Percentiles rank a stretch among this genome's conserved stretches.
These are phyloP conservation scores for Camelus dromedarius DNA, from an alignment of 2,113 vertebrate genomes.

Conservation along the genomic window DNA sequence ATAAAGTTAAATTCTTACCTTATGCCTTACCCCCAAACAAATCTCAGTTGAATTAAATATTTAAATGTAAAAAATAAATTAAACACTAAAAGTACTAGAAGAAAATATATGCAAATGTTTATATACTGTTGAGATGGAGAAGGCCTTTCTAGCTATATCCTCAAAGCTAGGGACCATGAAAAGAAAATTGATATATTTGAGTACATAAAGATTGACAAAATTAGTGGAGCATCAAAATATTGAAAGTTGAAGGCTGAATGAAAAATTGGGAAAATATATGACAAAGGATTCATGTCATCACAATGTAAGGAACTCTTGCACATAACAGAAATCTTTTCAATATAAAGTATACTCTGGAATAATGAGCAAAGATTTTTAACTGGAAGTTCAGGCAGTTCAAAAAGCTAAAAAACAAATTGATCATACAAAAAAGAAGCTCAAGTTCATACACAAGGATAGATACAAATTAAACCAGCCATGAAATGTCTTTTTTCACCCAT, in stretches of 20 bases:
- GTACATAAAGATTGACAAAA: neutral
- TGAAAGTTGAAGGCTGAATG: neutral
- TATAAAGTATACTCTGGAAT: neutral
- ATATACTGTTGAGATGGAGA: neutral
- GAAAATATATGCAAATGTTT: neutral
- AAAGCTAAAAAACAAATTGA: neutral
- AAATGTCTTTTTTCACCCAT: neutral
- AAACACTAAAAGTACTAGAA: constrained; percentile 1
- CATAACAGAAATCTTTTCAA: neutral
- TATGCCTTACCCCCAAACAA: neutral
- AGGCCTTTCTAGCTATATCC: neutral
- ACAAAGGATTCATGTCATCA: neutral
- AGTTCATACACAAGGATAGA: neutral
- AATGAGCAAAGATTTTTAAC: neutral
- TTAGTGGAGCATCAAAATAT: neutral
- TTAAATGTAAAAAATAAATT: neutral
- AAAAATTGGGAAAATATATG: constrained; percentile 11
- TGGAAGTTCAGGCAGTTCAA: neutral
- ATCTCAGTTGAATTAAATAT: neutral
- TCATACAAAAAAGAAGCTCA: neutral
- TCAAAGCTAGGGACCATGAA: neutral
- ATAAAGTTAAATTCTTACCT: neutral
- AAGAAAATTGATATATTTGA: neutral
- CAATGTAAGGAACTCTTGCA: neutral
- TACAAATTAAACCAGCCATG: neutral